These are phyloP conservation scores for Drosophila nr. medialis DNA, from an alignment of 2,888 invertebrate species.

Conservation along the genomic window DNA sequence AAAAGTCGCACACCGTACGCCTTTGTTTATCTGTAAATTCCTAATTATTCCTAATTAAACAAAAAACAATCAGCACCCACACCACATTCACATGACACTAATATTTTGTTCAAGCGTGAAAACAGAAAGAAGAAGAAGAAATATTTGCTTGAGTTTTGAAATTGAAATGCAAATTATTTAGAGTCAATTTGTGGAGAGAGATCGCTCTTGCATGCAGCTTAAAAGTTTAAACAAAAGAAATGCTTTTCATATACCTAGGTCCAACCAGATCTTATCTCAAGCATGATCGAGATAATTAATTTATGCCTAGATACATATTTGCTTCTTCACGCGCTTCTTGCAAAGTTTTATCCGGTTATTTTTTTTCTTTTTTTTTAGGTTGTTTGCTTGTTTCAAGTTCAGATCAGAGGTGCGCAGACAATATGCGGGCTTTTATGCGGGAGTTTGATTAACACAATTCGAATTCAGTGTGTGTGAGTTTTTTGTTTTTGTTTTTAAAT, in stretches of 20 bases:
- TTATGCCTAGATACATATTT: slow-evolving; percentile 57
- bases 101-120: slow-evolving; percentile 28
- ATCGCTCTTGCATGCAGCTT: slow-evolving; percentile 5
- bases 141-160: not conserved
- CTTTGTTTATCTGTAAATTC: slow-evolving; percentile 5
- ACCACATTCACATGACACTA: slow-evolving; percentile 47
- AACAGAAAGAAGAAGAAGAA: not conserved
- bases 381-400: slow-evolving; percentile 67
- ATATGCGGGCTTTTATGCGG: slow-evolving; percentile 69
- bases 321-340: slow-evolving; percentile 38
- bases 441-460: slow-evolving; percentile 77
- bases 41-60: slow-evolving; percentile 25
- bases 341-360: slow-evolving; percentile 59
- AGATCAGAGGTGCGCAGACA: slow-evolving; percentile 52
- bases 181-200: slow-evolving; percentile 1
- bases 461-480: slow-evolving; percentile 16
- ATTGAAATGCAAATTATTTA: slow-evolving; percentile 42
- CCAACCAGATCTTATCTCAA: slow-evolving; percentile 39
- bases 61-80: slow-evolving; percentile 31
- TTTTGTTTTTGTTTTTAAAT: slow-evolving; percentile 37
- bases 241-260: not conserved
- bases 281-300: slow-evolving; percentile 60
- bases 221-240: not conserved
- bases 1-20: not conserved
- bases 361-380: not conserved